Base-by-base conservation (phyloP, 2,888 invertebrate genomes). In the Ischnura elegans region DNA sequence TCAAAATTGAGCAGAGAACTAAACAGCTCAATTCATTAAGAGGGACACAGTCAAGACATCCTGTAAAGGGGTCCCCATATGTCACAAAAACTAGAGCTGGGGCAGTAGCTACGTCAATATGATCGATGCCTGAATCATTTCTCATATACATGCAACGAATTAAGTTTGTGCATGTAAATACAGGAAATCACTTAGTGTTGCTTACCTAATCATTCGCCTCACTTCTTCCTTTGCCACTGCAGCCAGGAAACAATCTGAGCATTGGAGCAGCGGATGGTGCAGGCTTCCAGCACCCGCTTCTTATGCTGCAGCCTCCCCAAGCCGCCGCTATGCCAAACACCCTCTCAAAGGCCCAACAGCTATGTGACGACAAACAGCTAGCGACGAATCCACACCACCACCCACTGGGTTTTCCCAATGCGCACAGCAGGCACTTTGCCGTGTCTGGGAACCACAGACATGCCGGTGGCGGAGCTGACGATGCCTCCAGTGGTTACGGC, bases 401-500 rank as follows among this genome's bases (percentile, higher is more conserved):
- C 25, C 42, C 10, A 61, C 42, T 46, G 93, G 93, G 85, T 42
- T 42, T 90, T 43, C 93, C 90, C 47, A 93, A 87, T 55, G 76
- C 76, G 76, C 93, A 87, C 29, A 51, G 43, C 46, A 87, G 93
- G 29, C 93, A 93, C 93, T 84, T 85, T 87, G 86, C 90, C 43
- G 90, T 90, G 25, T 90, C 90, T 42, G 90, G 90, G 43, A 90
- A 90, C 61, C 90, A 90, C 36, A 55, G 90, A 16, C 90, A 90
- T 16, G 93, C 94, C 42, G 90, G 87, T 51, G 85, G 87, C 87
- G 94, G 94, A 25, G 94, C 94, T 51, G 98, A 98, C 95, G 98
- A 98, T 95, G 97, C 97, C 45, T 98, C 98, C 95, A 98, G 98
- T 95, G 98, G 98, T 2, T 98, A 98, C 96, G 98, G 98, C 95